Evolutionary conservation across 2,888 invertebrate species (phyloP).

Genomic region (Adineta ricciae): DNA sequence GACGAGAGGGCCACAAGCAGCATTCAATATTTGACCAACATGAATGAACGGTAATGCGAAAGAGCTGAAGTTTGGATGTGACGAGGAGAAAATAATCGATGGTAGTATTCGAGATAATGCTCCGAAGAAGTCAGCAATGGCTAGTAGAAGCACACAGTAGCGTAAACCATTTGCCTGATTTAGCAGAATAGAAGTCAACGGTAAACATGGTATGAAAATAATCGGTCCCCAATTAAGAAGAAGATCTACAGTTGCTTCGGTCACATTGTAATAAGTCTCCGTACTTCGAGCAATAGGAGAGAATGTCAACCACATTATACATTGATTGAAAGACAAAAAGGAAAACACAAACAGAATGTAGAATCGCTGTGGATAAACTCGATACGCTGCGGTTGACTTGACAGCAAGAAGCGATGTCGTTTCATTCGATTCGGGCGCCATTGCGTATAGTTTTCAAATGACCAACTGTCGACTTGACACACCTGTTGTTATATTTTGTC

Average conservation of each 20-base stretch:
- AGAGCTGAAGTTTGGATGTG: background rate
- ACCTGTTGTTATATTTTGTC: too few relatives aligned
- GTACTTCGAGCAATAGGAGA: slow-evolving; percentile 1
- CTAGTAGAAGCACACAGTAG: background rate
- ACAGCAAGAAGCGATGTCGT: background rate
- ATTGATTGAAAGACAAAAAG: background rate
- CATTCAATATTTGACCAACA: slow-evolving; percentile 12
- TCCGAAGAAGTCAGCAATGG: background rate
- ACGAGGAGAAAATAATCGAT: background rate
- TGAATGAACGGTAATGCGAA: slow-evolving; percentile 13
- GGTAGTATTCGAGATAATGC: background rate
- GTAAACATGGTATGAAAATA: background rate
- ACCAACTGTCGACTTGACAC: too few relatives aligned
- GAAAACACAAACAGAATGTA: slow-evolving; percentile 12
- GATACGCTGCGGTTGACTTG: background rate
- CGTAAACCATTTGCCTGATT: background rate
- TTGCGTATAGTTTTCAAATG: background rate
- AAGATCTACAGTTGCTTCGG: background rate
- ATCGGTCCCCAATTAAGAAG: slow-evolving; percentile 11
- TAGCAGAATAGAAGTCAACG: background rate
- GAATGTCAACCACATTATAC: background rate
- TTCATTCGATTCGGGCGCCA: background rate
- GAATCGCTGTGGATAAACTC: background rate
- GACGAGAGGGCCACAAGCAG: slow-evolving; percentile 4
- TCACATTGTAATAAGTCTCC: background rate